Evolutionary conservation across 30 jellyfish, hydroid and myxozoan genomes (phyloP).

Genomic region (Clytia hemisphaerica): DNA sequence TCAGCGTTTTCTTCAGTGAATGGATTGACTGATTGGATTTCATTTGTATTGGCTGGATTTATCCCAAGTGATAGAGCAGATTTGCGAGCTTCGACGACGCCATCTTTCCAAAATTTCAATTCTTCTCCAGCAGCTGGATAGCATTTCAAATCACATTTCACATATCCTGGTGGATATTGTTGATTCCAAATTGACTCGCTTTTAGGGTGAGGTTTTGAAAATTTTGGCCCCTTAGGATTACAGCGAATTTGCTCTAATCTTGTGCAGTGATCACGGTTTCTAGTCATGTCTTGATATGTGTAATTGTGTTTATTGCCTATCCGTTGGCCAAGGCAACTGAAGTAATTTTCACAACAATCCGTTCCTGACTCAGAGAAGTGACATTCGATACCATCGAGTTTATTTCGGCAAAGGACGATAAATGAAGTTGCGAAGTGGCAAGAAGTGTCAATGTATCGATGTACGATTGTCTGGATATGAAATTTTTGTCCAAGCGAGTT

Average conservation of each 20-base stretch:
- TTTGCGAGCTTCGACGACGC: constrained; percentile 18
- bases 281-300: constrained; percentile 32
- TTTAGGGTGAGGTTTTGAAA: constrained; percentile 41
- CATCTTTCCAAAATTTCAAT: constrained; percentile 19
- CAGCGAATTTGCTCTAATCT: no score
- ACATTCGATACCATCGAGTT: constrained; percentile 19
- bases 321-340: constrained; percentile 17
- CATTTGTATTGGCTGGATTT: no score
- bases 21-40: no score
- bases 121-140: constrained; percentile 21
- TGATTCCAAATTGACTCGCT: no score
- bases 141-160: constrained; percentile 2
- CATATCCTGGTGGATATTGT: constrained; percentile 5
- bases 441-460: constrained; percentile 17
- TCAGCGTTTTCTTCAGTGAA: no score
- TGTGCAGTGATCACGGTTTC: no score
- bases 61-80: constrained; percentile 25
- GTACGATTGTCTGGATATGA: constrained; percentile 23
- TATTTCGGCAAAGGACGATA: constrained; percentile 26
- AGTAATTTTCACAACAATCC: no score
- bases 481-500: constrained; percentile 17
- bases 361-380: constrained; percentile 24
- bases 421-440: constrained; percentile 35
- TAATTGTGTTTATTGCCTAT: constrained; percentile 23
- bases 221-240: no score